Evolutionary conservation across 92 coral and sea anemone species (phyloP).

Genomic region (Hydrozoanthus gracilis): DNA sequence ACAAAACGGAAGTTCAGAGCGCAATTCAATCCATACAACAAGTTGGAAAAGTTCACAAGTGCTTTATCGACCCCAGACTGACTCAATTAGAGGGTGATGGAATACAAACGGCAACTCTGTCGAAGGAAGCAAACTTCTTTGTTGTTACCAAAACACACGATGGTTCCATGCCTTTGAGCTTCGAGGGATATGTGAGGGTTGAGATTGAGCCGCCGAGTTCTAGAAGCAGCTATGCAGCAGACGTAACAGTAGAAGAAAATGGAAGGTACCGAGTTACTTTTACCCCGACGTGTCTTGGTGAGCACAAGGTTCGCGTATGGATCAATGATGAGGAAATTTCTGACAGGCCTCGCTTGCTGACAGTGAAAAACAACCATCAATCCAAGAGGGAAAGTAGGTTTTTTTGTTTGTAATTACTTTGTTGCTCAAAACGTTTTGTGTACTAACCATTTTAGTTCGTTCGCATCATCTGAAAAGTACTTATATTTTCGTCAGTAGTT

Average conservation of each 20-base stretch:
- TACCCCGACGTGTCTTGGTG: conserved; percentile 8
- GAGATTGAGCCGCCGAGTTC: not conserved
- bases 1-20: not conserved
- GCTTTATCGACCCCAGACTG: conserved; percentile 8
- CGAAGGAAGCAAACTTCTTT: not conserved
- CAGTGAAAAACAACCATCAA: not conserved
- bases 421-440: too few species aligned
- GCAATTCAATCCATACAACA: not conserved
- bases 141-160: conserved; percentile 21
- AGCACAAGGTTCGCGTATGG: conserved; percentile 19
- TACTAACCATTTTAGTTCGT: too few species aligned
- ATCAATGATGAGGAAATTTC: conserved; percentile 46
- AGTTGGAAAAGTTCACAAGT: conserved; percentile 21
- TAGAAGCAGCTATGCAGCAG: not conserved
- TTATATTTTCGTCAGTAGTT: too few species aligned
- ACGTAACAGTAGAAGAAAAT: not conserved
- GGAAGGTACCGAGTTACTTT: conserved; percentile 27
- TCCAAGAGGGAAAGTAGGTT: too few species aligned
- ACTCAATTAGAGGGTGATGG: conserved; percentile 7
- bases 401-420: not conserved
- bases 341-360: conserved; percentile 16
- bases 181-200: conserved; percentile 17
- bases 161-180: not conserved
- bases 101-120: not conserved
- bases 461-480: too few species aligned